Evolutionary conservation across 2,113 vertebrate species (phyloP).

Genomic region (Antechinus flavipes): DNA sequence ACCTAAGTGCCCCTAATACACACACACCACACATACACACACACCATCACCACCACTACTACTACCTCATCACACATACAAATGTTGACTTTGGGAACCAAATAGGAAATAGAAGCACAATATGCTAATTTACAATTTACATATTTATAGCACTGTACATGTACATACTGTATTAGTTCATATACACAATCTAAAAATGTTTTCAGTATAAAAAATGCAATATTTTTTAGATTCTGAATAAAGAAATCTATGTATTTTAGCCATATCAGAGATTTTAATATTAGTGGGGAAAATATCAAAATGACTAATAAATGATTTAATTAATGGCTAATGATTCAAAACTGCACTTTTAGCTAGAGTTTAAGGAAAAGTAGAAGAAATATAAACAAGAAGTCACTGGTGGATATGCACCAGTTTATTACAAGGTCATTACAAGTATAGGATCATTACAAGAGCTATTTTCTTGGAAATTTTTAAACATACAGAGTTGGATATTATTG

Average conservation of each 20-base stretch:
- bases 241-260: conserved; percentile 4
- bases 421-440: not conserved
- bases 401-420: not conserved
- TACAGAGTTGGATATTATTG: not conserved
- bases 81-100: not conserved
- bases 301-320: not conserved
- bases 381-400: not conserved
- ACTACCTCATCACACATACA: not conserved
- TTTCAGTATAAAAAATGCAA: not conserved
- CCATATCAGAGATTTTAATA: not conserved
- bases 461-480: not conserved
- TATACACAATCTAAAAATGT: not conserved
- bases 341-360: not conserved
- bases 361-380: conserved; percentile 2
- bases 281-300: conserved; percentile 16
- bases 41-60: not conserved
- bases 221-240: conserved; percentile 19
- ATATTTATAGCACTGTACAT: not conserved
- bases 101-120: not conserved
- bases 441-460: not conserved
- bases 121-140: not conserved
- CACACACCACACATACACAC: too few species aligned
- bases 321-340: conserved; percentile 8
- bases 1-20: not conserved
- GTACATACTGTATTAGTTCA: not conserved